Conservation (phyloP, 2,797 vertebrate species). For the Agapornis canus region DNA sequence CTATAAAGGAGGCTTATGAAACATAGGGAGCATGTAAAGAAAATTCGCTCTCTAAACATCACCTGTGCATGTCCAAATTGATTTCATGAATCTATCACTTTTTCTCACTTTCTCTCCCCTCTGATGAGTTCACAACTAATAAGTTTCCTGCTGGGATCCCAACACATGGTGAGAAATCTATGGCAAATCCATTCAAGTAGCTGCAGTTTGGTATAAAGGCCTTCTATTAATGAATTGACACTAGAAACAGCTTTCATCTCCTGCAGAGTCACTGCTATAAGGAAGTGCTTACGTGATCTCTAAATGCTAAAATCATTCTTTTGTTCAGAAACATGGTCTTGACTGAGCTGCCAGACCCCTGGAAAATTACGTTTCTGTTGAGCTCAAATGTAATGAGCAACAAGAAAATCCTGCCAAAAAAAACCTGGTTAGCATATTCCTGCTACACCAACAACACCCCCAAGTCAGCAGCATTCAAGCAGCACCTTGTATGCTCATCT, state of each 20-base stretch:
- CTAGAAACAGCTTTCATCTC: constrained; percentile 25
- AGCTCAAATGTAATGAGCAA: neutral
- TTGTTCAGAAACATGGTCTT: constrained; percentile 12
- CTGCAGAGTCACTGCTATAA: constrained; percentile 8
- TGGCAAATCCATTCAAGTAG: constrained; percentile 39
- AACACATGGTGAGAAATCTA: constrained; percentile 60
- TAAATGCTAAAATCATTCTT: constrained; percentile 12
- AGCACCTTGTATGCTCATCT: neutral
- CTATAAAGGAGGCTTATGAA: constrained; percentile 17
- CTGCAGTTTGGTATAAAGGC: constrained; percentile 37
- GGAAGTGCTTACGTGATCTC: neutral
- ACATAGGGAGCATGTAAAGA: neutral
- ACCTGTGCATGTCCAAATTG: constrained; percentile 35
- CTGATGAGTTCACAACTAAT: constrained; percentile 55
- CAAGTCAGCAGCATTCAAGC: neutral
- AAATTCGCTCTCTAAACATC: constrained; percentile 43
- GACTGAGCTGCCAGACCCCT: neutral
- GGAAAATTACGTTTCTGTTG: constrained; percentile 24
- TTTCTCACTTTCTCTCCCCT: constrained; percentile 22
- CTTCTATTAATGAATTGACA: constrained; percentile 51
- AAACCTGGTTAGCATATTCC: neutral
- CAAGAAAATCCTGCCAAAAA: neutral
- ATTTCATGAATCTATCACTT: constrained; percentile 50
- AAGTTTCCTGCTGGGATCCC: constrained; percentile 48
- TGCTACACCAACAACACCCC: neutral